These are phyloP conservation scores for Rhopalosiphum padi DNA, from an alignment of 1,140 invertebrate species.

Conservation along the genomic window DNA sequence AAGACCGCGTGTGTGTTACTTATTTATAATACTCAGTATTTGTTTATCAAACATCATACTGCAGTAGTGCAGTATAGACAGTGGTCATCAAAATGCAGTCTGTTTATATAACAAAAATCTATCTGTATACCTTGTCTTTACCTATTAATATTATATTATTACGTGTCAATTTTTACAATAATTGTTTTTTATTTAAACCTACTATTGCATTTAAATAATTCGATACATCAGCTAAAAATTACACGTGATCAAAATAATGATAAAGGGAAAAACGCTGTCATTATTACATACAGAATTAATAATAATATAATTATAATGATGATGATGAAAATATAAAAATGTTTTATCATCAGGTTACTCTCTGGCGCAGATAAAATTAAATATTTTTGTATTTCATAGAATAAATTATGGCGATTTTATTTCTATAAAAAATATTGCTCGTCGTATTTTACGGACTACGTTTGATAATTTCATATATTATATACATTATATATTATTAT, in stretches of 20 bases:
- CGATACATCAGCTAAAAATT: not conserved
- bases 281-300: not conserved
- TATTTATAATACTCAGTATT: no score
- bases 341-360: not conserved
- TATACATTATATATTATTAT: not conserved
- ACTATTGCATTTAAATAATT: not conserved
- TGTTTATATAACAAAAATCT: no score
- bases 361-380: not conserved
- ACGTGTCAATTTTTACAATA: not conserved
- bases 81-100: no score
- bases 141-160: not conserved
- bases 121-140: no score
- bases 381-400: not conserved
- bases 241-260: not conserved
- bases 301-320: not conserved
- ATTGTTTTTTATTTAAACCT: not conserved
- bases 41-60: no score
- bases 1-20: not conserved
- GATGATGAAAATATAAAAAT: not conserved
- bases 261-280: not conserved
- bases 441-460: not conserved
- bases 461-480: not conserved
- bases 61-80: no score
- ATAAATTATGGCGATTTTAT: not conserved
- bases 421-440: not conserved